Evolutionary conservation across 2,888 invertebrate species (phyloP), one percentile per base, ranked within the genome.

Genomic region (Bellardia pandia): DNA sequence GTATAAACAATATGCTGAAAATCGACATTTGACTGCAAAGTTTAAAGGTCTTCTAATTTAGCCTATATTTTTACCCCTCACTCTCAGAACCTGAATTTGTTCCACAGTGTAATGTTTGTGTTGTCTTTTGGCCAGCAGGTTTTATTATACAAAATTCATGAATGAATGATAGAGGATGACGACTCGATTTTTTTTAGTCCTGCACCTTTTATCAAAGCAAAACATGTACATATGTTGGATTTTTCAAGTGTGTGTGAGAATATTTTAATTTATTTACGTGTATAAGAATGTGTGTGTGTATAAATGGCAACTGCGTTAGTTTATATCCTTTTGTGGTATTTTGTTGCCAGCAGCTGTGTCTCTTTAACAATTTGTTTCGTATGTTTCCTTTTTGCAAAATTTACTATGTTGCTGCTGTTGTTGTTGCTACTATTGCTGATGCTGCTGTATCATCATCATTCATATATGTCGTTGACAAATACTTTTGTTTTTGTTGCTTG

Each of bases 291-390:
- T 71, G 37, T 66, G 33, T 53, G 11, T 71, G 11, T 37, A 5
- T 51, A 40, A 68, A 33, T 66, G 53, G 68, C 58, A 62, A 78
- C 69, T 85, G 62, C 75, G 64, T 80, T 87, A 68, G 71, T 86
- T 80, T 79, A 83, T 77, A 86, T 86, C 80, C 77, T 86, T 23
- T 88, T 88, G 83, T 86, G 86, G 85, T 86, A 82, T 74, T 68
- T 68, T 68, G 74, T 62, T 68, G 86, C 88, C 86, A 83, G 86
- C 81, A 89, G 89, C 85, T 83, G 83, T 77, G 75, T 79, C 71
- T 74, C 71, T 79, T 82, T 58, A 11, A 60, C 6, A 16, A 16
- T 56, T 68, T 23, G 53, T 71, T 16, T 40, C 66, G 58, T 74
- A 11, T n/a, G 51, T 45, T 4, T 33, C 16, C 40, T 75, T 56